Base-by-base conservation (phyloP, 2,113 vertebrate species). In the Mystacornis crossleyi region DNA sequence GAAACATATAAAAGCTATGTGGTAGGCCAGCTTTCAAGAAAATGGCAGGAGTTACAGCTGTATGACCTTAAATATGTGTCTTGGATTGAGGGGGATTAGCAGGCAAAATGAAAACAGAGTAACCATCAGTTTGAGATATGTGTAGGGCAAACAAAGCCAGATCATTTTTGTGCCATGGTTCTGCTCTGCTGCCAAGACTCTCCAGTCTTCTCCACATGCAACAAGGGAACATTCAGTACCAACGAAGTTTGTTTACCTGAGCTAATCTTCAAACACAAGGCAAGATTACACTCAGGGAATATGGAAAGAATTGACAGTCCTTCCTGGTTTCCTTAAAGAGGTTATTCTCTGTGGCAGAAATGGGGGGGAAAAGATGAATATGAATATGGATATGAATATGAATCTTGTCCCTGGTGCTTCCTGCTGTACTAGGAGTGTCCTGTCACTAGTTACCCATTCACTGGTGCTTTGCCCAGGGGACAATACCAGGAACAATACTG, bases 111-210 rank as follows among this genome's bases (percentile, higher is more conserved):
- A 65, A 86, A 90, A 58, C 18, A 65, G 23, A 69, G 33, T 45
- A 67, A 67, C 23, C 29, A 47, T 45, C 4, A 4, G 23, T 50
- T 43, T 77, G 75, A 86, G 29, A 15, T 58, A 86, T 7, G 31
- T 53, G 14, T 40, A 89, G 28, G 26, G 38, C 31, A 83, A 91
- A 91, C 24, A 65, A 86, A 83, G 25, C 10, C n/a, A 45, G 50
- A 65, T 53, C 5, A 36, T 82, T 91, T 90, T 66, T 83, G 34
- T 88, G 36, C 25, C 54, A 50, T 10, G 18, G 31, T 34, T 94
- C 62, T 75, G 53, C 54, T 87, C 70, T 78, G 43, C 40, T 87
- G 73, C 90, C 45, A 85, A 64, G 65, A 43, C 43, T 64, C n/a
- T n/a, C n/a, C n/a, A n/a, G 57, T 58, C 33, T 45, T 50, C 47